phyloP scores from a whole-genome alignment of 2,113 vertebrate genomes.

The Cygnus buccinator region DNA sequence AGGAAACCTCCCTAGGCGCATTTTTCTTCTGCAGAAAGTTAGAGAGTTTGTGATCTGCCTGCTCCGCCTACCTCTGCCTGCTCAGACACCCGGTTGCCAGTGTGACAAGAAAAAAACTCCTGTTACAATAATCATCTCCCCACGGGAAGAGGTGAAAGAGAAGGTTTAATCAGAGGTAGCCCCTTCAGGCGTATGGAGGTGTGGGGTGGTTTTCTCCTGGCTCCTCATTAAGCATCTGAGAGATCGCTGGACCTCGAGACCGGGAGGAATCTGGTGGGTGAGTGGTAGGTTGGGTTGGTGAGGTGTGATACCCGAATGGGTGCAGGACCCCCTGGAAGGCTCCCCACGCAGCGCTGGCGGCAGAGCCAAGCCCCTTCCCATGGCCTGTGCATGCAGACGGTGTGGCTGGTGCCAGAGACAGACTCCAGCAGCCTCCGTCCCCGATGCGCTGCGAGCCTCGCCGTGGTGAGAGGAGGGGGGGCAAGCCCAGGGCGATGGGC shows the following conservation, averaged over 20 bases:
- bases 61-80: background rate
- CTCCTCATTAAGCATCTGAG: too few relatives aligned
- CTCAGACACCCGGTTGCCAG: background rate
- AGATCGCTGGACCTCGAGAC: background rate
- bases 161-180: background rate
- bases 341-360: background rate
- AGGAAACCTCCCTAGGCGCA: background rate
- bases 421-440: background rate
- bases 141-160: background rate
- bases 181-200: background rate
- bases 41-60: background rate
- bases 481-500: too few relatives aligned
- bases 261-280: background rate
- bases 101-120: background rate
- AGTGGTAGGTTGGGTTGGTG: background rate
- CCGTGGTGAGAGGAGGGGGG: background rate
- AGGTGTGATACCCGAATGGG: background rate
- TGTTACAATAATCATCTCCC: background rate
- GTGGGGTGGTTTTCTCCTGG: background rate
- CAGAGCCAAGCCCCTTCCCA: background rate
- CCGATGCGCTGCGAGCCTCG: rapidly evolving
- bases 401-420: background rate
- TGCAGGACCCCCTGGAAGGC: background rate
- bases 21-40: background rate
- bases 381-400: background rate